Evolutionary conservation across 2,113 vertebrate genomes (phyloP), one percentile per base, ranked within the genome.

Genomic region (Callipepla squamata): DNA sequence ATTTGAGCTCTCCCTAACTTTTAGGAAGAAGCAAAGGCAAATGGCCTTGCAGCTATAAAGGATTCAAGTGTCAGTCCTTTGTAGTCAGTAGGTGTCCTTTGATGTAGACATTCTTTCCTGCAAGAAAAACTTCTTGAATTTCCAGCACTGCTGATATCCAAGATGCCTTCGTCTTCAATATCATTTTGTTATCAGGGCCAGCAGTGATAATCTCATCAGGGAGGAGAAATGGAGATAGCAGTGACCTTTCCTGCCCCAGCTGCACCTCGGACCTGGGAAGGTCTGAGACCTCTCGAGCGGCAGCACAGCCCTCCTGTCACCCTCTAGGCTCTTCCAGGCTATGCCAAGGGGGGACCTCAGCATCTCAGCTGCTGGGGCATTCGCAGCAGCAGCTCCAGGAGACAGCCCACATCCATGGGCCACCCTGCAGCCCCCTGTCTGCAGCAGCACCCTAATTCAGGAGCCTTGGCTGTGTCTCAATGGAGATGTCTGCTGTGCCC

Each of bases 381-480:
- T 58, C 9, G 9, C 55, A 58, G 55, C 55, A 58, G 32, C 55
- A 58, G 18, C 19, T 32, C 55, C 18, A 20, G 32, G 18, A 32
- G 55, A 58, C 55, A 58, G 10, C 11, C 32, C 32, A 55, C 51
- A 55, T 55, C 51, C 26, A 55, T 55, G 51, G 51, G 26, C 51
- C 51, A 16, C 28, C 51, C 28, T 55, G 25, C 23, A 26, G 50
- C 25, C 50, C 50, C 50, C 25, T 26, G 25, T n/a, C 47, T 88
- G 55, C 57, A 51, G 45, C 47, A 67, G 25, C 21, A 38, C 2
- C 45, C 8, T 4, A 53, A n/a, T 3, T 8, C 11, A 18, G 65
- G 63, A 50, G 63, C 5, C 34, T 44, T 36, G 0, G 0, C 20
- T 0, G 0, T 45, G 82, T 32, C 28, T 21, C 4, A 0, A 13